Percentiles rank a stretch among this genome's conserved stretches.
phyloP scores from a whole-genome alignment of 2,888 invertebrate species.

The Scaeva pyrastri region DNA sequence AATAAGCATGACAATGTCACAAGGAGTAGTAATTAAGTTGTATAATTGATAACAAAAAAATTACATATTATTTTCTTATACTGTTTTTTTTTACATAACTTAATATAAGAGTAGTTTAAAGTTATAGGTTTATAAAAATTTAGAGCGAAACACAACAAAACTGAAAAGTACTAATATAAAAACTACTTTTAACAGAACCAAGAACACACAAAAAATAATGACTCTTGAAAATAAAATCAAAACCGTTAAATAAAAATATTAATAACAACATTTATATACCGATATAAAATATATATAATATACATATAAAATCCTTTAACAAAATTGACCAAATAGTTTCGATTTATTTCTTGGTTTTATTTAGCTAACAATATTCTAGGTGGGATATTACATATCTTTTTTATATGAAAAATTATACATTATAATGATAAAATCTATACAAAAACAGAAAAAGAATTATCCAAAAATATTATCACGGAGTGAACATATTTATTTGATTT shows the following conservation, averaged over 20 bases:
- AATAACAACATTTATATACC: slow-evolving; percentile 52
- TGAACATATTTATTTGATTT: slow-evolving; percentile 66
- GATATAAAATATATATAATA: slow-evolving; percentile 34
- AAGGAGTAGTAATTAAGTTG: slow-evolving; percentile 73
- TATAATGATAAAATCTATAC: slow-evolving; percentile 51
- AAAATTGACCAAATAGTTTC: slow-evolving; percentile 65
- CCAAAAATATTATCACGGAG: slow-evolving; percentile 72
- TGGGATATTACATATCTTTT: slow-evolving; percentile 73
- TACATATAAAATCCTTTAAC: slow-evolving; percentile 30
- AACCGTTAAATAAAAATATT: slow-evolving; percentile 66
- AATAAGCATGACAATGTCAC: slow-evolving; percentile 80
- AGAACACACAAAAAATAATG: slow-evolving; percentile 54
- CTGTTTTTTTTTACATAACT: slow-evolving; percentile 67
- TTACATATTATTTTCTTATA: slow-evolving; percentile 72
- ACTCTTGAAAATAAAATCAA: slow-evolving; percentile 60
- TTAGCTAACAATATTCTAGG: slow-evolving; percentile 54
- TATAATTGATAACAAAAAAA: slow-evolving; percentile 34
- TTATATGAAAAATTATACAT: slow-evolving; percentile 63
- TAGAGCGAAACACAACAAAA: slow-evolving; percentile 64
- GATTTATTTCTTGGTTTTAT: slow-evolving; percentile 57
- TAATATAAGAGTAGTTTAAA: slow-evolving; percentile 66
- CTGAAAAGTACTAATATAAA: slow-evolving; percentile 60
- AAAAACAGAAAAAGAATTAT: slow-evolving; percentile 53
- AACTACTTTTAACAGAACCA: slow-evolving; percentile 63
- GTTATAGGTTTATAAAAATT: slow-evolving; percentile 63